Evolutionary conservation across 2,113 vertebrate species (phyloP).

Genomic region (Semnornis frantzii): DNA sequence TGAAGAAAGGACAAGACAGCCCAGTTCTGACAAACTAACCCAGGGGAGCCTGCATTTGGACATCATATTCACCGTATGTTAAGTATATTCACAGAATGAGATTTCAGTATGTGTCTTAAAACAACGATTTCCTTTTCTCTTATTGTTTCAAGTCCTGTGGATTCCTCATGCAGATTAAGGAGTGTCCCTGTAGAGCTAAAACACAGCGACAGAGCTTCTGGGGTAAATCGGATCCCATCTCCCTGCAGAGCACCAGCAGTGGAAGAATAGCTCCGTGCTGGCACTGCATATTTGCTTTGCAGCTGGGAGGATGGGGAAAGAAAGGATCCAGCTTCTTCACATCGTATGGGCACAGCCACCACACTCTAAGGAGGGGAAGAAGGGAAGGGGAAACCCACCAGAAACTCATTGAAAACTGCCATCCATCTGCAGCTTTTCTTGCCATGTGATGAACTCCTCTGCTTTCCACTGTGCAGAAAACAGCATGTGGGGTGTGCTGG

Average conservation of each 20-base stretch:
- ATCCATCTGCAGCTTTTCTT: not conserved
- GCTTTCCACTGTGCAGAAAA: not conserved
- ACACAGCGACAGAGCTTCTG: not conserved
- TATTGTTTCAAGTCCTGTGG: slow-evolving; percentile 31
- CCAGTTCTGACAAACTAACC: not conserved
- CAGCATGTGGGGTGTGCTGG: not conserved
- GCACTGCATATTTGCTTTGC: not conserved
- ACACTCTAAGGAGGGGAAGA: not conserved
- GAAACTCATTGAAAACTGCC: not conserved
- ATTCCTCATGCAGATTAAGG: not conserved
- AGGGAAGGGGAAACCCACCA: not conserved
- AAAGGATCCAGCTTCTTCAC: not conserved
- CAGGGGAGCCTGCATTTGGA: not conserved
- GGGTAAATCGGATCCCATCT: not conserved
- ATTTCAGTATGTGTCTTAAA: slow-evolving; percentile 19
- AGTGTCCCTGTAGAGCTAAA: slow-evolving; percentile 28
- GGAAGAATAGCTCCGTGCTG: not conserved
- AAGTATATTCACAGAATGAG: slow-evolving; percentile 12
- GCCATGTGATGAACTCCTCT: not conserved
- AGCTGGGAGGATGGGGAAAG: not conserved
- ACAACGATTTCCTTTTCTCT: slow-evolving; percentile 50
- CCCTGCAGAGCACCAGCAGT: not conserved
- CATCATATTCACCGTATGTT: not conserved
- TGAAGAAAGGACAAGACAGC: not conserved
- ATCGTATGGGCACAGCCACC: not conserved